A percentile compares a stretch with the other conserved stretches of the same genome.
Conservation (phyloP, 2,888 invertebrate species). For the Callosobruchus maculatus region DNA sequence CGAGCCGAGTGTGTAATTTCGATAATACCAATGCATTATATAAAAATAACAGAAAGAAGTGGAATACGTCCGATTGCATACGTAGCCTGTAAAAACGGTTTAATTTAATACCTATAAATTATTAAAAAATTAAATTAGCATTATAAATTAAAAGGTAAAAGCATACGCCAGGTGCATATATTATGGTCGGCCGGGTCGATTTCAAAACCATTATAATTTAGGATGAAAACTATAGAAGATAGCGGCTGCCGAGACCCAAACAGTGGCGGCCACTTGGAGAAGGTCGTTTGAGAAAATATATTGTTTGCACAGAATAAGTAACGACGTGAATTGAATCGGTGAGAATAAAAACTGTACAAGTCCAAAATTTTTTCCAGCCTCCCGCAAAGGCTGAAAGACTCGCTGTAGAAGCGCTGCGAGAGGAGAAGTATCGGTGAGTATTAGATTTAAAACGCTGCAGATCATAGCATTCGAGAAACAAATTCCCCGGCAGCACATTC, state of each 20-base stretch:
- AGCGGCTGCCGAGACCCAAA: constrained; percentile 9
- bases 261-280: constrained; percentile 1
- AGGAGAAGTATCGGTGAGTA: too few species aligned
- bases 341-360: too few species aligned
- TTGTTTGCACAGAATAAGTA: too few species aligned
- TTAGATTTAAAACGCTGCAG: too few species aligned
- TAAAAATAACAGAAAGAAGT: background rate
- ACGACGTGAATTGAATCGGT: too few species aligned
- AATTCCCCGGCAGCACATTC: too few species aligned
- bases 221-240: constrained; percentile 25
- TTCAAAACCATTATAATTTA: constrained; percentile 26
- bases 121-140: constrained; percentile 28
- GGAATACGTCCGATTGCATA: constrained; percentile 28
- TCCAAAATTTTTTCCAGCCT: too few species aligned
- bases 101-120: constrained; percentile 25
- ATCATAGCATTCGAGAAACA: too few species aligned
- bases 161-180: constrained; percentile 25
- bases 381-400: too few species aligned
- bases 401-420: too few species aligned
- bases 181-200: constrained; percentile 22
- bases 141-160: constrained; percentile 26
- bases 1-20: background rate
- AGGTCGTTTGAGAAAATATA: too few species aligned
- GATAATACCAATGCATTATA: background rate
- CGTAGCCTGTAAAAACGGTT: constrained; percentile 18